These are phyloP conservation scores for Neoarius graeffei DNA, from an alignment of 2,113 vertebrate species.

Conservation along the genomic window DNA sequence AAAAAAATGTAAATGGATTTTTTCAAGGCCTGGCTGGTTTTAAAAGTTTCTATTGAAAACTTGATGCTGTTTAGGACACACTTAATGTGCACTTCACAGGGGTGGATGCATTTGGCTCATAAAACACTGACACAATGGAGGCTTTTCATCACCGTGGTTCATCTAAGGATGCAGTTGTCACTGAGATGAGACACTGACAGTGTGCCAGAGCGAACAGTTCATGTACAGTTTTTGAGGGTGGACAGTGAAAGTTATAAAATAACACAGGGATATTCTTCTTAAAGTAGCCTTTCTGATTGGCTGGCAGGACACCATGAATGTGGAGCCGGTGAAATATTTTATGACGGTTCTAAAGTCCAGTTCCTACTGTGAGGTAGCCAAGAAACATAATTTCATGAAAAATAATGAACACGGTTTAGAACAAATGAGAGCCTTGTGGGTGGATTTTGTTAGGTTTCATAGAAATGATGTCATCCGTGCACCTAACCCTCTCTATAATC, in stretches of 20 bases:
- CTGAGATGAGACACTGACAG: neutral
- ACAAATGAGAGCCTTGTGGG: neutral
- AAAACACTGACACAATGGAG: conserved; percentile 24
- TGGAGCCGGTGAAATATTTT: neutral
- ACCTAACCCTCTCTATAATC: neutral
- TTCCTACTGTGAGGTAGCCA: neutral
- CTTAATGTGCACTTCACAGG: neutral
- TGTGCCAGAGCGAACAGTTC: neutral
- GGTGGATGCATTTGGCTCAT: conserved; percentile 10
- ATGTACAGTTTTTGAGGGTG: neutral
- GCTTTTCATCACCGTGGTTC: conserved; percentile 33
- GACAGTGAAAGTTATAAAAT: neutral
- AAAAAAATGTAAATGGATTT: neutral
- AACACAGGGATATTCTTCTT: neutral
- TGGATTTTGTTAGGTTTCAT: neutral
- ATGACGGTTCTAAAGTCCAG: neutral
- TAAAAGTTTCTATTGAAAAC: neutral
- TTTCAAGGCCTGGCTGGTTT: neutral
- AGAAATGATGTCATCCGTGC: neutral
- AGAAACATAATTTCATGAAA: neutral
- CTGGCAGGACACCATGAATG: neutral
- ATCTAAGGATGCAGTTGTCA: conserved; percentile 9
- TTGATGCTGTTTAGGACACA: neutral
- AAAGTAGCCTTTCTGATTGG: neutral
- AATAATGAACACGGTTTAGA: neutral